A percentile compares a stretch with the other conserved stretches of the same genome.
Evolutionary conservation across 2,888 invertebrate genomes (phyloP).

Genomic region (Drosophila colorata): DNA sequence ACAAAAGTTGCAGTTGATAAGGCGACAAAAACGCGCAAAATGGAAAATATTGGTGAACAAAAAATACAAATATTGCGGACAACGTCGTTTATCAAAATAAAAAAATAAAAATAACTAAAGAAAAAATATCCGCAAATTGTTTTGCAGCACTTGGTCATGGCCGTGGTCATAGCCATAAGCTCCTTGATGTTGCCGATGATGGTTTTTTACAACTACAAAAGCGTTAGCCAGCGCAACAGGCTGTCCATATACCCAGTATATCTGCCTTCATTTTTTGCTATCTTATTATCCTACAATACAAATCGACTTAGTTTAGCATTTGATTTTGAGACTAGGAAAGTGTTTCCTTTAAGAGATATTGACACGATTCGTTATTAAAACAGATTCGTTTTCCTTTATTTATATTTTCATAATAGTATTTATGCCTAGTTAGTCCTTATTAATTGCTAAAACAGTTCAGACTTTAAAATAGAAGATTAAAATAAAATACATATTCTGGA

Average conservation of each 20-base stretch:
- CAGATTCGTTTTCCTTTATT: too few species aligned
- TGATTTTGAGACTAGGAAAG: not conserved
- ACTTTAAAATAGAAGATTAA: too few species aligned
- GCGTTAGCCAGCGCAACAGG: constrained; percentile 7
- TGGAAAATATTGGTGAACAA: constrained; percentile 18
- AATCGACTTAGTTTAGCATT: not conserved
- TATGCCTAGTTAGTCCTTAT: too few species aligned
- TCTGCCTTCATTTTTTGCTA: too few species aligned
- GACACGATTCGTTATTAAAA: too few species aligned
- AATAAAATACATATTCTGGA: too few species aligned
- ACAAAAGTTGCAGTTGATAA: constrained; percentile 48
- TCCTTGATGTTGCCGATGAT: not conserved
- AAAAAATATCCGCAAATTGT: constrained; percentile 20
- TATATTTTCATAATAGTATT: too few species aligned
- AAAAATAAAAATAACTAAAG: not conserved
- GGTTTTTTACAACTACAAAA: not conserved
- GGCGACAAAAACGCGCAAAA: constrained; percentile 43
- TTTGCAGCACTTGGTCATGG: constrained; percentile 16
- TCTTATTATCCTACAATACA: too few species aligned
- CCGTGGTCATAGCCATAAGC: not conserved
- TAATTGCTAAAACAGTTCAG: too few species aligned
- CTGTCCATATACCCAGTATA: not conserved
- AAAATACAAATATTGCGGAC: constrained; percentile 8
- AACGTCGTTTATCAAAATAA: constrained; percentile 17
- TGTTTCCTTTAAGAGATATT: too few species aligned